Conservation (phyloP, 2,797 vertebrate species). For the Phyllotis vaccarum region DNA sequence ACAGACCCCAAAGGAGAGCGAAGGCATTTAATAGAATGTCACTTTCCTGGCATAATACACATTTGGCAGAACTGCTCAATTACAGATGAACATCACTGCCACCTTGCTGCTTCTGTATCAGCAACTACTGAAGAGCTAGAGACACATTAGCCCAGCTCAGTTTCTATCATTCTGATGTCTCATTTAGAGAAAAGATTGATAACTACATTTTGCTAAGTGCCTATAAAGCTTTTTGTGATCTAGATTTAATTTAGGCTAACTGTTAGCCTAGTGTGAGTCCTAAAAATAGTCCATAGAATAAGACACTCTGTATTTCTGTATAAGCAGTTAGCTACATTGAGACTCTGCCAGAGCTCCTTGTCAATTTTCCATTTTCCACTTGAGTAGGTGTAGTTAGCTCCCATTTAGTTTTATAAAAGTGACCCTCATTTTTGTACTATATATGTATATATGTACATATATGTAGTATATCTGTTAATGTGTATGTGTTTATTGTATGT, state of each 20-base stretch:
- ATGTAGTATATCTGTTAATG: neutral
- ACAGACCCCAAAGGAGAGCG: neutral
- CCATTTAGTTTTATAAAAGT: conserved; percentile 16
- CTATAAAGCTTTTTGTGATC: conserved; percentile 69
- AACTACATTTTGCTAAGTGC: conserved; percentile 71
- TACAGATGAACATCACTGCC: conserved; percentile 71
- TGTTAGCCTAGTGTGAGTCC: conserved; percentile 51
- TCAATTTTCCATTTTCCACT: neutral
- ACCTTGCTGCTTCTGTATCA: conserved; percentile 65
- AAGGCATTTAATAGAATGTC: conserved; percentile 62
- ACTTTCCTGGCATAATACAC: conserved; percentile 49
- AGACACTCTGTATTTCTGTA: conserved; percentile 59
- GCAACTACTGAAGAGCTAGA: conserved; percentile 61
- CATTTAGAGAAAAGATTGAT: conserved; percentile 76
- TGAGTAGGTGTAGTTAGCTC: neutral
- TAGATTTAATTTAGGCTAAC: conserved; percentile 75
- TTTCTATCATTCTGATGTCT: conserved; percentile 76
- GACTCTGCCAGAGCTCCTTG: neutral
- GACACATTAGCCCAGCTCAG: conserved; percentile 53
- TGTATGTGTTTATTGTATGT: neutral
- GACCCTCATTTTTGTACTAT: neutral
- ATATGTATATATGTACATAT: neutral
- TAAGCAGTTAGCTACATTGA: conserved; percentile 27
- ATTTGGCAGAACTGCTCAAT: conserved; percentile 63
- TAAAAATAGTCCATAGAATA: conserved; percentile 39